phyloP scores from a whole-genome alignment of 1,140 invertebrate species.

The Dreissena rostriformis region DNA sequence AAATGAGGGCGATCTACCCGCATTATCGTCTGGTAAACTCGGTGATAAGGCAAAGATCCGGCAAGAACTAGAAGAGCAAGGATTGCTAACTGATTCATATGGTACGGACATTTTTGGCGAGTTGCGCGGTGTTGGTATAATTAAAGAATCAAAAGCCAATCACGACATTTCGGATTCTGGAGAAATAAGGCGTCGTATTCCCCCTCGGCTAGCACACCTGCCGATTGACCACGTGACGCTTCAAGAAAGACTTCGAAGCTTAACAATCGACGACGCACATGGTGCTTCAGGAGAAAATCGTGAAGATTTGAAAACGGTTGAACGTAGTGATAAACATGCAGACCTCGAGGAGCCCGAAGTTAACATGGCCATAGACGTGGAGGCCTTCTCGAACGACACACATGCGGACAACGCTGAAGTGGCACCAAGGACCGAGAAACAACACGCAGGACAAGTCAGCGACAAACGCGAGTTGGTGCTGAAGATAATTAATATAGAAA shows the following conservation, averaged over 20 bases:
- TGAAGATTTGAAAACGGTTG: not conserved
- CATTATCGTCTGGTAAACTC: not conserved
- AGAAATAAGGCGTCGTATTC: not conserved
- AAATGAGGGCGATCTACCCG: not conserved
- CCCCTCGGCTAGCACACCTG: not conserved
- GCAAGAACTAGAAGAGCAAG: not conserved
- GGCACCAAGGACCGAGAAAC: too few relatives aligned
- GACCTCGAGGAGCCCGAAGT: too few relatives aligned
- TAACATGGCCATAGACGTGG: too few relatives aligned
- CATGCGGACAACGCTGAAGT: too few relatives aligned
- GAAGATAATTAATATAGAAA: too few relatives aligned
- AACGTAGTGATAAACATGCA: not conserved
- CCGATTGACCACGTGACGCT: not conserved
- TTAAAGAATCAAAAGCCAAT: not conserved
- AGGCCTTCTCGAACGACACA: too few relatives aligned
- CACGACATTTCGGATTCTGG: not conserved
- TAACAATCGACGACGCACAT: not conserved
- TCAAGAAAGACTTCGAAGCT: not conserved
- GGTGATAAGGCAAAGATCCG: not conserved
- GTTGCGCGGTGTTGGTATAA: not conserved
- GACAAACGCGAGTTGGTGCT: too few relatives aligned
- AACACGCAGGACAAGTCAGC: too few relatives aligned
- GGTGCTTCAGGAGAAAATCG: not conserved
- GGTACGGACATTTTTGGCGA: not conserved
- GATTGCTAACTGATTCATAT: not conserved